Conservation (phyloP, 2,797 vertebrate species). For the Sebastes variabilis region DNA sequence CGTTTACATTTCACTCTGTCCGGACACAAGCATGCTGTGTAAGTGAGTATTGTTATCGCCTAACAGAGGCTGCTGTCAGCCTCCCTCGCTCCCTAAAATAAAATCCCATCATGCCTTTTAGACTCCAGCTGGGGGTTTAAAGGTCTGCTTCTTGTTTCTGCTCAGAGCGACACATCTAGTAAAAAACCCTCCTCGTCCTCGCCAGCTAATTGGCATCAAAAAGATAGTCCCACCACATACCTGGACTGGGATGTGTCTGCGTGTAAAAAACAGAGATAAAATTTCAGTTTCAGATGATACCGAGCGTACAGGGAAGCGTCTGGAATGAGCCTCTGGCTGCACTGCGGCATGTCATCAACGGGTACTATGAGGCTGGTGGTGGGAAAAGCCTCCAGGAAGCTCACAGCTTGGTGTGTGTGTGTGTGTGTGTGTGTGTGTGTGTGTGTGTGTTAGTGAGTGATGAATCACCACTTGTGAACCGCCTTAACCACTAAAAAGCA, state of each 20-base stretch:
- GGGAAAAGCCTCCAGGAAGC: constrained; percentile 43
- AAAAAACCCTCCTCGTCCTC: constrained; percentile 35
- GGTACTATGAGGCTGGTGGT: constrained; percentile 29
- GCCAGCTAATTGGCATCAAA: constrained; percentile 60
- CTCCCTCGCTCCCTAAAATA: not conserved
- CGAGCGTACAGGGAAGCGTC: constrained; percentile 15
- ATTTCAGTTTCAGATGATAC: constrained; percentile 29
- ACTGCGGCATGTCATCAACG: constrained; percentile 42
- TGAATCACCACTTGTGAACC: constrained; percentile 53
- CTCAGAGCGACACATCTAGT: constrained; percentile 43
- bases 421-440: constrained; percentile 9
- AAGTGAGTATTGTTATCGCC: not conserved
- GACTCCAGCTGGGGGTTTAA: constrained; percentile 25
- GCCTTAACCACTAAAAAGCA: constrained; percentile 46
- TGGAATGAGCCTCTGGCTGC: constrained; percentile 46
- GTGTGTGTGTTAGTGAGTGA: constrained; percentile 26
- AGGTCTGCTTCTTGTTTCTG: constrained; percentile 52
- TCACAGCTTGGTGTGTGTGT: constrained; percentile 30
- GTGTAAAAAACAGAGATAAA: not conserved
- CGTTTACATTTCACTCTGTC: not conserved
- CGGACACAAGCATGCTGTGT: not conserved
- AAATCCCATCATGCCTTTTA: not conserved
- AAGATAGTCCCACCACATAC: constrained; percentile 48
- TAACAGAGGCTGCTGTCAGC: not conserved
- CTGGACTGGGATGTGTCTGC: not conserved